phyloP scores from a whole-genome alignment of 2,888 invertebrate genomes.

The Lasiommata megera region DNA sequence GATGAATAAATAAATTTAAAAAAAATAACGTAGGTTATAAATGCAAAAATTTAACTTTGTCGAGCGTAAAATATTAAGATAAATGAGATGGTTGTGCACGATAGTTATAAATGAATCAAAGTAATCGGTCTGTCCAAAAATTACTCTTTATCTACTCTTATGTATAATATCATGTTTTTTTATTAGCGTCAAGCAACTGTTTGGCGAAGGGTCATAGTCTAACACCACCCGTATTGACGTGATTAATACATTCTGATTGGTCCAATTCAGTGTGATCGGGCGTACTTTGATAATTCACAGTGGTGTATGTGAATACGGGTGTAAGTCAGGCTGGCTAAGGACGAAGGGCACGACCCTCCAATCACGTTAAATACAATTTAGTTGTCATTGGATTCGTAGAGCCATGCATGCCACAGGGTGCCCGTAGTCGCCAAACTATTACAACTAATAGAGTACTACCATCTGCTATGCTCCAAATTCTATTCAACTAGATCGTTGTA shows the following conservation, averaged over 20 bases:
- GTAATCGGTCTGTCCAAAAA: constrained; percentile 72
- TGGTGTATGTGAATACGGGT: background rate
- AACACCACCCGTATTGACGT: background rate
- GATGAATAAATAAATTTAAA: background rate
- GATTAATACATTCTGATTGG: background rate
- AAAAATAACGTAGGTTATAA: constrained; percentile 6
- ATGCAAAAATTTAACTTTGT: constrained; percentile 25
- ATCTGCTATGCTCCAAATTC: constrained; percentile 32
- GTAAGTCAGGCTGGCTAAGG: background rate
- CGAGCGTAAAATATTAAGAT: constrained; percentile 43
- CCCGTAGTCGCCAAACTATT: constrained; percentile 62
- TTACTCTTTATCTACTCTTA: constrained; percentile 20
- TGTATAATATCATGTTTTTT: constrained; percentile 13
- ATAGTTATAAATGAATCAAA: constrained; percentile 64
- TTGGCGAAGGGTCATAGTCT: background rate
- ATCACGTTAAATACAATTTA: constrained; percentile 33
- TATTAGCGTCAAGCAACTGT: background rate
- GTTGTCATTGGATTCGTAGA: constrained; percentile 61
- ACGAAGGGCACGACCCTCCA: constrained; percentile 29
- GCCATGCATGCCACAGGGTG: constrained; percentile 65
- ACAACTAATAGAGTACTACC: constrained; percentile 56
- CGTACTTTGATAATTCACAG: background rate
- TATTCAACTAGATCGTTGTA: constrained; percentile 70
- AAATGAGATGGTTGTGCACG: constrained; percentile 78
- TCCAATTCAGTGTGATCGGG: background rate